A percentile compares a stretch with the other conserved stretches of the same genome.
Conservation (phyloP, 1,140 invertebrate genomes). For the Coelopa frigida region DNA sequence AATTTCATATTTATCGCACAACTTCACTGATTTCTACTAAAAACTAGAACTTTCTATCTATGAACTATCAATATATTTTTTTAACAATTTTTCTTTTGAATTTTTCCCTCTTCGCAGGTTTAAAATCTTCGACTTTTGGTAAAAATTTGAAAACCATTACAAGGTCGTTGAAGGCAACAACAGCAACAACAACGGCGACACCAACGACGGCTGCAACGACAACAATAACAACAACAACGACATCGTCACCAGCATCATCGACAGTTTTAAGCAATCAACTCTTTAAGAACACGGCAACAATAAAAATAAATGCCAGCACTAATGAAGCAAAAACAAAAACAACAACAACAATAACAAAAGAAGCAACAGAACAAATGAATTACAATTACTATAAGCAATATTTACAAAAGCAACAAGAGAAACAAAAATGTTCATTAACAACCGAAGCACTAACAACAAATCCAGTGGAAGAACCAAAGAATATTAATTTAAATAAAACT, state of each 20-base stretch:
- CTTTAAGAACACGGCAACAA: background rate
- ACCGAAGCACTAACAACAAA: constrained; percentile 23
- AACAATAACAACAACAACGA: constrained; percentile 15
- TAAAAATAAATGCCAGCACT: constrained; percentile 3
- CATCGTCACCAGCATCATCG: constrained; percentile 14
- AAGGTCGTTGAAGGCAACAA: background rate
- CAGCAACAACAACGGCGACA: constrained; percentile 9
- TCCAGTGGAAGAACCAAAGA: constrained; percentile 45
- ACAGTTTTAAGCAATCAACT: background rate
- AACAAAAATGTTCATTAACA: too few species aligned
- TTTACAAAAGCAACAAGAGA: too few species aligned
- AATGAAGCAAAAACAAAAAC: constrained; percentile 10
- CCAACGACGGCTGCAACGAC: constrained; percentile 32
- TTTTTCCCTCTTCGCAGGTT: constrained; percentile 22
- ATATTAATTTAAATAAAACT: constrained; percentile 42
- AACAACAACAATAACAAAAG: constrained; percentile 25
- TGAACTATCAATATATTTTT: background rate
- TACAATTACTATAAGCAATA: too few species aligned
- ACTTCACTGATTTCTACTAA: too few species aligned
- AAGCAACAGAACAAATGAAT: constrained; percentile 25
- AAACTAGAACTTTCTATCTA: too few species aligned
- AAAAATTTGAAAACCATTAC: constrained; percentile 30
- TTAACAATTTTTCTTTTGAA: background rate
- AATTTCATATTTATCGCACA: too few species aligned
- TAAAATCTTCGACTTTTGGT: constrained; percentile 37